phyloP scores from a whole-genome alignment of 2,888 invertebrate genomes.

The Rotaria socialis region DNA sequence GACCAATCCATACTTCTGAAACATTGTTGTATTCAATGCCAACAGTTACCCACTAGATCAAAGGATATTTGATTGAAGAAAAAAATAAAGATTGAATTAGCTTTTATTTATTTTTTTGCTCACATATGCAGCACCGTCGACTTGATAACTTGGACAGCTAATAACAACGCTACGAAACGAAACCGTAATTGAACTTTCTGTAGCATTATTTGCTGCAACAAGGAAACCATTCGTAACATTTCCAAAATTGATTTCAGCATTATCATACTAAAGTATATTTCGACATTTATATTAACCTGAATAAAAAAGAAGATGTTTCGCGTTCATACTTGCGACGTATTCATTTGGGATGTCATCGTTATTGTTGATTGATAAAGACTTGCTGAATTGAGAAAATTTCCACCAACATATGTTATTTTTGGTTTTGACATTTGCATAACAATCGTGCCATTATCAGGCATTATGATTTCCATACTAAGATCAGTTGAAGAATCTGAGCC shows the following conservation, averaged over 20 bases:
- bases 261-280: conserved; percentile 39
- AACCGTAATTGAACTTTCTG: background rate
- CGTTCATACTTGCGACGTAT: background rate
- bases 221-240: conserved; percentile 1
- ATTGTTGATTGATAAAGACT: background rate
- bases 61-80: background rate
- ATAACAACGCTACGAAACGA: background rate
- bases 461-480: background rate
- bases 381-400: background rate
- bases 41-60: conserved; percentile 55
- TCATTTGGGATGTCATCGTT: background rate
- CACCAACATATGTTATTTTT: background rate
- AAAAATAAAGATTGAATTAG: background rate
- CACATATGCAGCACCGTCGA: background rate
- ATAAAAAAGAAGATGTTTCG: background rate
- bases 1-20: conserved; percentile 56
- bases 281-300: too few relatives aligned
- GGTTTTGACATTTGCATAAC: conserved; percentile 34
- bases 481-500: background rate
- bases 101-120: background rate
- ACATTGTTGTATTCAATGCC: conserved; percentile 56
- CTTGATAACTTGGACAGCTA: background rate
- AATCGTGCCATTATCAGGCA: background rate
- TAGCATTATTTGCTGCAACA: background rate
- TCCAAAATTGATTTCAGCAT: conserved; percentile 45